Evolutionary conservation across 2,113 vertebrate genomes (phyloP), one percentile per base, ranked within the genome.

Genomic region (Papio anubis): DNA sequence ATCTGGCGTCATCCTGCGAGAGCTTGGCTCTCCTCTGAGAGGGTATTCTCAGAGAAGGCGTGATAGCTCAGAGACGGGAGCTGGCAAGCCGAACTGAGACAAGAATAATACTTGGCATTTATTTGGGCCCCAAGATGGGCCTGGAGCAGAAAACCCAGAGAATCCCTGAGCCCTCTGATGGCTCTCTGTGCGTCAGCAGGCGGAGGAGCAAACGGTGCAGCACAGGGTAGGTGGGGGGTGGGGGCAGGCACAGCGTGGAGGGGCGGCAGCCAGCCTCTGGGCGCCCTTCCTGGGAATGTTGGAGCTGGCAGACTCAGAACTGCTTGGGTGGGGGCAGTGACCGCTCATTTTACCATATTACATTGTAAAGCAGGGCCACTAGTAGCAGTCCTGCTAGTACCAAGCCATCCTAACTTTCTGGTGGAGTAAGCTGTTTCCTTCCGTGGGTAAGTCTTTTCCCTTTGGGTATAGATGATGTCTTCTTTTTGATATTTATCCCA

Each of bases 401-500:
- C 8, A 5, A 78, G 64, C 76, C 40, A 0, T 3, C 17, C 90
- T 66, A 2, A 57, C 80, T 81, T 83, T 64, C 40, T 23, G 89
- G 88, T 61, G 50, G 64, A 90, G 57, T 32, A 64, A 75, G 57
- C 64, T 55, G 1, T 64, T 66, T 93, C 20, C 93, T 9, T 11
- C 55, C 57, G 17, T 30, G 75, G 30, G 72, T 75, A 27, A 75
- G 6, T 45, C n/a, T 85, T 59, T 64, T 12, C 4, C 66, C 61
- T 83, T 70, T 50, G 11, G 80, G 76, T 38, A 64, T 68, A 86
- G 79, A 90, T 68, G 61, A 94, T 80, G 70, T 91, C 35, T 50
- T 91, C 35, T 50, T 92, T 97, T 87, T 94, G 70, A 92, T 95
- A 90, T 66, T 88, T 35, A 21, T 98, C 96, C 80, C 98, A 99